phyloP scores from a whole-genome alignment of 2,797 vertebrate genomes.

The Ptychadena robeensis region DNA sequence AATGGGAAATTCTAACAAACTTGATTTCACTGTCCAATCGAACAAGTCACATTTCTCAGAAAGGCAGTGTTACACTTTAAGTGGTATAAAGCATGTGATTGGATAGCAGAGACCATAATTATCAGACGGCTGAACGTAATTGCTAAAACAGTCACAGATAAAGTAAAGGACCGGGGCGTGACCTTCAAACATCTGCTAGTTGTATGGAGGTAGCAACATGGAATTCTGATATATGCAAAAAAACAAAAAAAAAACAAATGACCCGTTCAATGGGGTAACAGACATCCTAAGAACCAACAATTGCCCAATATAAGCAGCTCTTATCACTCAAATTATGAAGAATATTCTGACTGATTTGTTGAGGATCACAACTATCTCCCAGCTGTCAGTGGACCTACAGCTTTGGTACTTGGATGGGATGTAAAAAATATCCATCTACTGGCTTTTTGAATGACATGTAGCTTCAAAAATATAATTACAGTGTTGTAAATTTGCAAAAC shows the following conservation, averaged over 20 bases:
- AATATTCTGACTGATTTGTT: not conserved
- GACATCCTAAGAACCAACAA: not conserved
- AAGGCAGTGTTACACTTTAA: not conserved
- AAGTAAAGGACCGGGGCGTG: not conserved
- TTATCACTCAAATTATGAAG: not conserved
- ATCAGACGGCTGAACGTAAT: not conserved
- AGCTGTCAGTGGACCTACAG: not conserved
- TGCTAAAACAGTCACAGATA: not conserved
- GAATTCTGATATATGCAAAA: not conserved
- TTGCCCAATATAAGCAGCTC: not conserved
- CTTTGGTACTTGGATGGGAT: not conserved
- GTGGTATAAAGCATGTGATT: not conserved
- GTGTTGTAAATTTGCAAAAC: no score
- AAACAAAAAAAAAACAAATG: no score
- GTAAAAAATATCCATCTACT: no score
- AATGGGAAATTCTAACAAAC: not conserved
- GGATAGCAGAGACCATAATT: no score
- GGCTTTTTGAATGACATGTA: not conserved
- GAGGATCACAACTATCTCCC: not conserved
- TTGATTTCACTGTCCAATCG: not conserved
- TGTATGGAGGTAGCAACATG: not conserved
- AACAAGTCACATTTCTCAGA: not conserved
- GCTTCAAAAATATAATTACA: no score
- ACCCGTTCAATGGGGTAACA: not conserved
- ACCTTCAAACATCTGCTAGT: not conserved